Evolutionary conservation across 1,140 invertebrate species (phyloP).

Genomic region (Drosophila ironensis): DNA sequence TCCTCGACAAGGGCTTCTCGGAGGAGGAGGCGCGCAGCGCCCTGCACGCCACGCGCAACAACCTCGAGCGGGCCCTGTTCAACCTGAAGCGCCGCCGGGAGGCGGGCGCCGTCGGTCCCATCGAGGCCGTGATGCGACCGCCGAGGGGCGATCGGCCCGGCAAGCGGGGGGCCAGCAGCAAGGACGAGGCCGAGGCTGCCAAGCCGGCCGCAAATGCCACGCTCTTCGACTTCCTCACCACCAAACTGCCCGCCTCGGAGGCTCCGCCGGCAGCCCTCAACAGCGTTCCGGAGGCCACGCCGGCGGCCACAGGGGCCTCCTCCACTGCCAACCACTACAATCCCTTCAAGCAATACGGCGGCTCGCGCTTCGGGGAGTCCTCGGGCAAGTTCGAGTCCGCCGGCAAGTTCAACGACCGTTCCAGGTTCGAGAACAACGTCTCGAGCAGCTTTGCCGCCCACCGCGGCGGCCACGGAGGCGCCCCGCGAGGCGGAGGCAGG

Average conservation of each 20-base stretch:
- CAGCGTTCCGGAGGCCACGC: constrained; percentile 64
- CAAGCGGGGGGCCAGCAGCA: constrained; percentile 82
- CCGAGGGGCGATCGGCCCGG: constrained; percentile 72
- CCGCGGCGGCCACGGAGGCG: constrained; percentile 45
- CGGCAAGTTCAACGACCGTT: constrained; percentile 43
- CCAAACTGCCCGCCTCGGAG: constrained; percentile 85
- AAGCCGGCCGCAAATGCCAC: constrained; percentile 93
- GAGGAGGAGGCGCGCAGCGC: constrained; percentile 90
- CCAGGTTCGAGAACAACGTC: constrained; percentile 78
- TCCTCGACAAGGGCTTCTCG: constrained; percentile 90
- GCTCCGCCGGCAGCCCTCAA: background rate
- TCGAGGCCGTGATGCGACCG: constrained; percentile 82
- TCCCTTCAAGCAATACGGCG: constrained; percentile 36
- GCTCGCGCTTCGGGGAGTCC: constrained; percentile 2
- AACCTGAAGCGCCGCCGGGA: constrained; percentile 85
- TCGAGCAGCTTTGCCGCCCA: constrained; percentile 79
- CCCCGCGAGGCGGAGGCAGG: constrained; percentile 38
- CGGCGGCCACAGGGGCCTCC: constrained; percentile 82
- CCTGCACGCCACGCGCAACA: constrained; percentile 87
- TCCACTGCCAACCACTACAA: constrained; percentile 42
- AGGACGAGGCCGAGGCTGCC: constrained; percentile 84
- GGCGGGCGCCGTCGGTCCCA: constrained; percentile 57
- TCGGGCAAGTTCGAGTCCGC: no score
- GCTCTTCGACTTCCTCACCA: constrained; percentile 93
- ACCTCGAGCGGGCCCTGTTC: constrained; percentile 88